Evolutionary conservation across 2,797 vertebrate species (phyloP), one percentile per base, ranked within the genome.

Genomic region (Salmo trutta): DNA sequence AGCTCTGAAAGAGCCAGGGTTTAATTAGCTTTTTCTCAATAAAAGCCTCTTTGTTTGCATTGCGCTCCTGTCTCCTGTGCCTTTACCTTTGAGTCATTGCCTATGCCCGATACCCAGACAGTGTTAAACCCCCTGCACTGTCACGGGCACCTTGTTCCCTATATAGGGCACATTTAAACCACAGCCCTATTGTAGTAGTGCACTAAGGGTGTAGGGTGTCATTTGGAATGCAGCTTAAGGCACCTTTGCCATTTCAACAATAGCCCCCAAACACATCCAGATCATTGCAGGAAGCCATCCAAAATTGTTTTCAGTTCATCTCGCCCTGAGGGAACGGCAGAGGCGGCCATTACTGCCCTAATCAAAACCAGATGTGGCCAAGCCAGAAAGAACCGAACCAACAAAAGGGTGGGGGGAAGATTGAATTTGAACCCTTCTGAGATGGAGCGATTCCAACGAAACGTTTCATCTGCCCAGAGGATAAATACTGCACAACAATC

Each of bases 181-280:
- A 47, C 41, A 47, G 41, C 41, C 41, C 41, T 47, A 47, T 47
- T 47, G 41, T 12, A 47, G 41, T 47, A 10, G 41, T 47, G 41
- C 2, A 47, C 41, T 47, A 29, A 33, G 27, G 65, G 65, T 5
- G 33, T 7, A 67, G 27, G 14, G 27, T 17, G 31, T 4, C 27
- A 16, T 29, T 29, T 70, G 33, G 33, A 19, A 10, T 5, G 2
- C 3, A 70, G 3, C 17, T 1, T 47, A 69, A 36, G 67, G 67
- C 31, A 69, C 67, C 33, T 70, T 36, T 33, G 33, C 33, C 31
- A 19, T 56, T 17, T 41, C 31, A 1, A 70, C 68, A 70, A 70
- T 70, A 41, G 68, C 62, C 68, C 68, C 68, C 68, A 16, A 70
- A 70, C 65, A 70, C 68, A 41, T 36, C 31, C 33, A 41, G 36